These are phyloP conservation scores for Ephialtes manifestator DNA, from an alignment of 2,888 invertebrate species.

Conservation along the genomic window DNA sequence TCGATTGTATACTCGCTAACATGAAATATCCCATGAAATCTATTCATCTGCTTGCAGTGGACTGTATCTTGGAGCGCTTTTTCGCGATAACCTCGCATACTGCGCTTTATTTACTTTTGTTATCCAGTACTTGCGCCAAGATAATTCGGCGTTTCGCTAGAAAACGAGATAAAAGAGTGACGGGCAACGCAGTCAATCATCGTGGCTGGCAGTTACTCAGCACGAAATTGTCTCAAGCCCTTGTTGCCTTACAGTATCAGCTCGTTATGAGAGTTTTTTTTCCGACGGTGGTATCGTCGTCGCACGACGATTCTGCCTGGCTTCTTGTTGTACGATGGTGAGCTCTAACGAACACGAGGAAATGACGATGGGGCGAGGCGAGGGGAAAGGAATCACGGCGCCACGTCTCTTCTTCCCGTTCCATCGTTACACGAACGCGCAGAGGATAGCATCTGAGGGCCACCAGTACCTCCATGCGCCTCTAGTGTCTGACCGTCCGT, in stretches of 20 bases:
- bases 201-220: conserved; percentile 31
- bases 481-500: conserved; percentile 38
- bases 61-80: neutral
- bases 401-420: conserved; percentile 49
- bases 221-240: conserved; percentile 38
- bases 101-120: conserved; percentile 38
- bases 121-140: conserved; percentile 41
- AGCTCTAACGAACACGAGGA: conserved; percentile 45
- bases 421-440: conserved; percentile 35
- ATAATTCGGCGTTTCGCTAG: conserved; percentile 38
- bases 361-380: conserved; percentile 26
- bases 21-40: neutral
- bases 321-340: neutral
- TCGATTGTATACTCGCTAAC: too few relatives aligned
- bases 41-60: neutral
- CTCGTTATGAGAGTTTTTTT: conserved; percentile 51
- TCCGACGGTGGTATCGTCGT: neutral
- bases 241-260: conserved; percentile 20
- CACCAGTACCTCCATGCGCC: conserved; percentile 41
- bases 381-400: conserved; percentile 56
- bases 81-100: neutral
- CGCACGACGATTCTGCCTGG: conserved; percentile 22
- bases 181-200: conserved; percentile 31
- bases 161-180: conserved; percentile 6
- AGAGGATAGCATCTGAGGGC: conserved; percentile 48